Evolutionary conservation across 2,888 invertebrate species (phyloP).

Genomic region (Agrenia bidenticulata): DNA sequence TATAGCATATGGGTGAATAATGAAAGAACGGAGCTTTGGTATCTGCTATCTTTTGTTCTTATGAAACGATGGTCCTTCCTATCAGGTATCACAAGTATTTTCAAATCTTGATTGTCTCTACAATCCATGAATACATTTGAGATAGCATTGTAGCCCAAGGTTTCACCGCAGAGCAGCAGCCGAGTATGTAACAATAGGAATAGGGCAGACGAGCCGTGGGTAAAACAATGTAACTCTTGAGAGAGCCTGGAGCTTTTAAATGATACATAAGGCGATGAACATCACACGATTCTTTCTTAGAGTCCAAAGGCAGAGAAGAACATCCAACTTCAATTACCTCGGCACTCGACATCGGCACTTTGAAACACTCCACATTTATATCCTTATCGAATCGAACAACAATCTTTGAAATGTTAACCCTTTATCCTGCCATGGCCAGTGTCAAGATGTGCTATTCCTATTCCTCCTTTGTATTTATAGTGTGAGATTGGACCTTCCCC

Average conservation of each 20-base stretch:
- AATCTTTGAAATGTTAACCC: too few relatives aligned
- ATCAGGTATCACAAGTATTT: slow-evolving; percentile 9
- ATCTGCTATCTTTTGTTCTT: slow-evolving; percentile 4
- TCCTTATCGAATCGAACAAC: slow-evolving; percentile 14
- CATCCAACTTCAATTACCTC: slow-evolving; percentile 45
- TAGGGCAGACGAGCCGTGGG: too few relatives aligned
- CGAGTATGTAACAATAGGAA: too few relatives aligned
- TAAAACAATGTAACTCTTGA: too few relatives aligned
- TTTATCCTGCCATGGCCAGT: too few relatives aligned
- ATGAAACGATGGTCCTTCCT: neutral
- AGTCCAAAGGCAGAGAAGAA: slow-evolving; percentile 22
- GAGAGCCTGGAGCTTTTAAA: slow-evolving; percentile 4
- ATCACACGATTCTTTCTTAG: neutral
- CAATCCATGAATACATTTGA: slow-evolving; percentile 5
- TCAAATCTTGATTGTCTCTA: neutral
- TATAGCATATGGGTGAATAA: too few relatives aligned
- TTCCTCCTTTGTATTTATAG: too few relatives aligned
- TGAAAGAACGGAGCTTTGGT: too few relatives aligned
- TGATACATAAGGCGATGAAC: slow-evolving; percentile 9
- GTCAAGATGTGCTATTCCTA: too few relatives aligned
- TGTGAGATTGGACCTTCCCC: too few relatives aligned
- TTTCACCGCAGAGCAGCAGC: too few relatives aligned
- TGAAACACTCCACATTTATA: slow-evolving; percentile 17
- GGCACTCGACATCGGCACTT: slow-evolving; percentile 25
- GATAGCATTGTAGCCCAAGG: neutral